Percentiles rank a stretch among this genome's conserved stretches.
These are phyloP conservation scores for Urophycis tenuis DNA, from an alignment of 2,797 vertebrate genomes.

Conservation along the genomic window DNA sequence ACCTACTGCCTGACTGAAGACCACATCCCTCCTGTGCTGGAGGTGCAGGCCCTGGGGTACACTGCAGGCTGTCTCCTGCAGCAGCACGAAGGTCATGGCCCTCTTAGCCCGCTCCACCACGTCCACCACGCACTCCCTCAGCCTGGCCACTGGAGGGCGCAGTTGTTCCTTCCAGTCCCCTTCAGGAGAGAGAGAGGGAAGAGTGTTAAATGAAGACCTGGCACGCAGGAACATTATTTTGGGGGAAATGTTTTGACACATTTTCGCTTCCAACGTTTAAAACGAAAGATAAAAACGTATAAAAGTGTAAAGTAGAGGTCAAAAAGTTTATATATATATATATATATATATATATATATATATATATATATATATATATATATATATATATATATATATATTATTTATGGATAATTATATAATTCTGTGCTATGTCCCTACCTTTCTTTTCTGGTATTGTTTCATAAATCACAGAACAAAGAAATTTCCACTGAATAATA, in stretches of 20 bases:
- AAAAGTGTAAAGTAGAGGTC: too few species aligned
- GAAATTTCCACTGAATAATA: neutral
- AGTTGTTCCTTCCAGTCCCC: conserved; percentile 89
- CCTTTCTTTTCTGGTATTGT: neutral
- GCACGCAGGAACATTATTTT: neutral
- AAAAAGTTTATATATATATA: too few species aligned
- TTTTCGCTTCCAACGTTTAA: neutral
- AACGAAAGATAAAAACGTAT: too few species aligned
- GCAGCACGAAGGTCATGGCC: conserved; percentile 91
- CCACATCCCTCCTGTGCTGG: conserved; percentile 86
- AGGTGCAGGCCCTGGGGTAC: conserved; percentile 87
- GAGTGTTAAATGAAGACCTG: neutral
- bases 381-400: neutral
- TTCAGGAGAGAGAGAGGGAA: conserved; percentile 34
- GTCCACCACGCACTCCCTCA: conserved; percentile 89
- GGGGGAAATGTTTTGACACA: neutral
- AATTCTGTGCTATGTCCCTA: neutral
- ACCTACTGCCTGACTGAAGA: conserved; percentile 97
- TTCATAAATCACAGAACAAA: neutral
- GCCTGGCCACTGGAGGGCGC: conserved; percentile 76
- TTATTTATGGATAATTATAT: neutral
- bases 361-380: too few species aligned
- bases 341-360: too few species aligned
- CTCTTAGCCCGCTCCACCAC: conserved; percentile 85
- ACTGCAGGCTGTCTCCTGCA: conserved; percentile 91